Evolutionary conservation across 2,888 invertebrate genomes (phyloP).

Genomic region (Marronus borbonicus): DNA sequence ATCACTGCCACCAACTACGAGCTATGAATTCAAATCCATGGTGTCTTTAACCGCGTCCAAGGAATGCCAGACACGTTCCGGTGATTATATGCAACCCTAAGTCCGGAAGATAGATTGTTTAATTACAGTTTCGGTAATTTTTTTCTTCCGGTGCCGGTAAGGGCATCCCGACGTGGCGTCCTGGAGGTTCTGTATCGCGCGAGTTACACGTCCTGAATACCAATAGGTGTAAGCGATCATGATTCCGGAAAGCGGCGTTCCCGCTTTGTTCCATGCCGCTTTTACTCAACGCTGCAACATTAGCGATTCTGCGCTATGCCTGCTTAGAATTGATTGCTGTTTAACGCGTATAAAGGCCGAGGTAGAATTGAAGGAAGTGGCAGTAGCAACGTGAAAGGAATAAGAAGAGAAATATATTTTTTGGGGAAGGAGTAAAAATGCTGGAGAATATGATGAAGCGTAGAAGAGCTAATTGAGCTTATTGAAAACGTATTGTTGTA

Average conservation of each 20-base stretch:
- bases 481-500: neutral
- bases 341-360: neutral
- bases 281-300: neutral
- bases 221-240: neutral
- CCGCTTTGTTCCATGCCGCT: neutral
- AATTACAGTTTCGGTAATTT: slow-evolving; percentile 12
- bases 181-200: neutral
- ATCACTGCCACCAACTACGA: neutral
- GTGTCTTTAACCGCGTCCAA: neutral
- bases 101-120: slow-evolving; percentile 16
- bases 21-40: neutral
- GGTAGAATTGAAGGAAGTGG: neutral
- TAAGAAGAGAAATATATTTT: neutral
- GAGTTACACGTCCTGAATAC: neutral
- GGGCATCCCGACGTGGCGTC: neutral
- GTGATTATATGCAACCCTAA: slow-evolving; percentile 14
- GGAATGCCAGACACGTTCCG: neutral
- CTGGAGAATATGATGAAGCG: neutral
- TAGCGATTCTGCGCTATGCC: neutral
- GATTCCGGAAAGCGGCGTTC: neutral
- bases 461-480: neutral
- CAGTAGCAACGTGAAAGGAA: neutral
- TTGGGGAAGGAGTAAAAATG: neutral
- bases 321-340: neutral
- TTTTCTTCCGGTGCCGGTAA: neutral